A percentile compares a stretch with the other conserved stretches of the same genome.
phyloP scores from a whole-genome alignment of 2,888 invertebrate species.

The Drosophila incognita region DNA sequence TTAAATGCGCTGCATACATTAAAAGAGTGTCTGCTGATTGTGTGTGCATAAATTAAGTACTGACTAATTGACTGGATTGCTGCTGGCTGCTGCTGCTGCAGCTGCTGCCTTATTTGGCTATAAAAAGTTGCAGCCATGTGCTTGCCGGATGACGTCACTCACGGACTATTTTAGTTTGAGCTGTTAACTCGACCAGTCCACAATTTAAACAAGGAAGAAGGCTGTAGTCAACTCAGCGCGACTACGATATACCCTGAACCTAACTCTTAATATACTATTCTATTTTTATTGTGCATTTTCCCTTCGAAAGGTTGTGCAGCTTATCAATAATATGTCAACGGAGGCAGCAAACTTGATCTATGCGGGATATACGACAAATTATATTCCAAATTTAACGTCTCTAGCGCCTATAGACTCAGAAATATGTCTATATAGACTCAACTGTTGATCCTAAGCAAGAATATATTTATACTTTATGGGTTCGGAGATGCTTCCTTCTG shows the following conservation, averaged over 20 bases:
- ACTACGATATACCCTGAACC: not conserved
- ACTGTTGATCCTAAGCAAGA: not conserved
- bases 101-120: conserved; percentile 6
- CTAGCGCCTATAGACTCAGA: not conserved
- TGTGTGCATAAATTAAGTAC: conserved; percentile 69
- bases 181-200: conserved; percentile 37
- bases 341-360: not conserved
- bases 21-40: conserved; percentile 40
- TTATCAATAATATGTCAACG: not conserved
- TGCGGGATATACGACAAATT: not conserved
- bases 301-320: not conserved
- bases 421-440: too few species aligned
- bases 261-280: not conserved
- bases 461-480: not conserved
- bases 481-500: not conserved
- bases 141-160: not conserved
- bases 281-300: not conserved
- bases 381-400: not conserved
- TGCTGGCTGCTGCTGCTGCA: not conserved
- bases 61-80: conserved; percentile 53
- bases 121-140: conserved; percentile 14
- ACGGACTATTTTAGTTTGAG: conserved; percentile 15
- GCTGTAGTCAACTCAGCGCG: not conserved
- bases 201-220: conserved; percentile 6
- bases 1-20: conserved; percentile 50